phyloP scores from a whole-genome alignment of 2,797 vertebrate genomes.

The Gephyroberyx darwinii region DNA sequence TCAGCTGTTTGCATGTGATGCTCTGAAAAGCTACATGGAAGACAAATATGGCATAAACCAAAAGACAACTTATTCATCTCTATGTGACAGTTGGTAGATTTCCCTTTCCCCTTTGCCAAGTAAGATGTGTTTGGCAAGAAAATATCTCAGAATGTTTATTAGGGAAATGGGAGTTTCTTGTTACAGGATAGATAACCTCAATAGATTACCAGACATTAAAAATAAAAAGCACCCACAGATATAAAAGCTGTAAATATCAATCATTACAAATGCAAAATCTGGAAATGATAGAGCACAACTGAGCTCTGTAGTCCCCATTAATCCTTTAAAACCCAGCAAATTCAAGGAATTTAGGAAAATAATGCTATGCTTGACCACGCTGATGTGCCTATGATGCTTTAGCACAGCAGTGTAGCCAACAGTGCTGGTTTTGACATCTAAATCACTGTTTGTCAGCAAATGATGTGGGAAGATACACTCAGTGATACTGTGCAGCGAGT shows the following conservation, averaged over 20 bases:
- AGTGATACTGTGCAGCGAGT: constrained; percentile 21
- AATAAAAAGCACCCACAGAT: constrained; percentile 47
- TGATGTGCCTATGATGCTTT: constrained; percentile 57
- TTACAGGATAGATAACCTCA: constrained; percentile 45
- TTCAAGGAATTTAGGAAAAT: constrained; percentile 74
- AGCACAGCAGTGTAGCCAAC: constrained; percentile 33
- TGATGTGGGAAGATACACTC: constrained; percentile 30
- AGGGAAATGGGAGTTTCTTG: background rate
- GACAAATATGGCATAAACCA: background rate
- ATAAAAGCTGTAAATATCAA: constrained; percentile 63
- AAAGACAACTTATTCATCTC: background rate
- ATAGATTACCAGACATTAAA: constrained; percentile 53
- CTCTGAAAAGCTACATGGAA: background rate
- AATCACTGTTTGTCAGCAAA: constrained; percentile 53
- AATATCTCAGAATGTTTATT: constrained; percentile 5
- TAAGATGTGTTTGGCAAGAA: constrained; percentile 10
- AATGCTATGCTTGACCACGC: constrained; percentile 71
- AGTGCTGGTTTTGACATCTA: constrained; percentile 52
- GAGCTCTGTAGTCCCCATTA: constrained; percentile 65
- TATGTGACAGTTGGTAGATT: background rate
- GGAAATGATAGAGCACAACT: constrained; percentile 60
- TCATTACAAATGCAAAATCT: constrained; percentile 71
- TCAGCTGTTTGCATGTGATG: constrained; percentile 17
- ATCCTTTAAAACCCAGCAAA: constrained; percentile 77
- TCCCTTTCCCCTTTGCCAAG: background rate